Evolutionary conservation across 2,797 vertebrate species (phyloP).

Genomic region (Myiotriccus ornatus): DNA sequence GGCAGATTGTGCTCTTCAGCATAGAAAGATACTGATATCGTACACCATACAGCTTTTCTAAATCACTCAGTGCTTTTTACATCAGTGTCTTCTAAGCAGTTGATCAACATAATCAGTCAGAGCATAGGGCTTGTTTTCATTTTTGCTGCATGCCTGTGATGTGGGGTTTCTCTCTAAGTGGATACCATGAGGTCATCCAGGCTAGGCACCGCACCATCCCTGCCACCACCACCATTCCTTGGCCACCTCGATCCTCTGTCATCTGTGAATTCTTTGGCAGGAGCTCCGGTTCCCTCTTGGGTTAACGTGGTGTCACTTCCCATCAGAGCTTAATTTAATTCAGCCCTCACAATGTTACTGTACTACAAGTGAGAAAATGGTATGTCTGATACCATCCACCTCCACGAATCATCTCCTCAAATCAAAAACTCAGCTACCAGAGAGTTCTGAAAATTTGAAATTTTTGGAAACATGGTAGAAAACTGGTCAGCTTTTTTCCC

Average conservation of each 20-base stretch:
- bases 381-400: background rate
- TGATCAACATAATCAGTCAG: background rate
- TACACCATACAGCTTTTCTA: accelerated
- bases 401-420: background rate
- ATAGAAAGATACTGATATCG: accelerated
- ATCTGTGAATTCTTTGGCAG: background rate
- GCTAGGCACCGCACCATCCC: accelerated
- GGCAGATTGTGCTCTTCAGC: background rate
- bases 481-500: background rate
- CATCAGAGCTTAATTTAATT: background rate
- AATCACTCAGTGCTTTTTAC: background rate
- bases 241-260: background rate
- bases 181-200: background rate
- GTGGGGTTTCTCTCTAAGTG: background rate
- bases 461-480: background rate
- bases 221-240: background rate
- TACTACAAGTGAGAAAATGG: background rate
- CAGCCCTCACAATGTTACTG: background rate
- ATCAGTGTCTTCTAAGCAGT: background rate
- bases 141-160: background rate
- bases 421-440: background rate
- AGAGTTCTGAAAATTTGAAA: background rate
- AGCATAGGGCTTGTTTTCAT: background rate
- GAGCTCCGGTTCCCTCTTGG: background rate
- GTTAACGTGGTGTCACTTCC: background rate